These are phyloP conservation scores for Baccha elongata DNA, from an alignment of 2,888 invertebrate species.

Conservation along the genomic window DNA sequence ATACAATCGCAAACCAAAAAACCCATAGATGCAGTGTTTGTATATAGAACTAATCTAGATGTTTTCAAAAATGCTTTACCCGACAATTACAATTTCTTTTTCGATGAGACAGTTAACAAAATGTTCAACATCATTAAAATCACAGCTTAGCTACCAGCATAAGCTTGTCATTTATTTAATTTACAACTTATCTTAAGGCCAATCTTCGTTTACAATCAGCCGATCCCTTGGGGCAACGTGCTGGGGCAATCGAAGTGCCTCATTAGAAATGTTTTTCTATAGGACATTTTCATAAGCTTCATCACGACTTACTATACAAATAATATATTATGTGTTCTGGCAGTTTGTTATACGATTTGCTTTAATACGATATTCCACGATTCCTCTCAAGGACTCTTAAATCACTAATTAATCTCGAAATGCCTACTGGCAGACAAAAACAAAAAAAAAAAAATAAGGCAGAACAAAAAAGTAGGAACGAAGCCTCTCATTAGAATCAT, in stretches of 20 bases:
- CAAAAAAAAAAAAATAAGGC: background rate
- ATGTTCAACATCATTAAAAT: background rate
- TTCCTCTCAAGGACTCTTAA: conserved; percentile 20
- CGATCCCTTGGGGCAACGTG: conserved; percentile 18
- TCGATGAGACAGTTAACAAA: background rate
- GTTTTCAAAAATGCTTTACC: too few relatives aligned
- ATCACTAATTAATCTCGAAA: conserved; percentile 31
- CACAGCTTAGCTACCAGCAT: background rate
- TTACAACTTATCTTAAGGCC: background rate
- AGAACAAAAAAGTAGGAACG: background rate
- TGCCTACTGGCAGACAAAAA: background rate
- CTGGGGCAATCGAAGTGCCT: conserved; percentile 3
- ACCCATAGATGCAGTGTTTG: too few relatives aligned
- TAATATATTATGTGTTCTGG: background rate
- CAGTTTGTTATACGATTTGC: conserved; percentile 16
- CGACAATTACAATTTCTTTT: too few relatives aligned
- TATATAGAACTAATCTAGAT: too few relatives aligned
- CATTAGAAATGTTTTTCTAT: background rate
- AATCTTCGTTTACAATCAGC: background rate
- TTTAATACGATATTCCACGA: background rate
- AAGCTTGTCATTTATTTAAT: conserved; percentile 5
- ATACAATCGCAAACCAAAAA: too few relatives aligned
- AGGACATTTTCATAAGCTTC: conserved; percentile 12
- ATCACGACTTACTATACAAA: conserved; percentile 19
- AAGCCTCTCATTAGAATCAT: conserved; percentile 3